phyloP scores from a whole-genome alignment of 2,113 vertebrate genomes.

The Oncorhynchus masou region DNA sequence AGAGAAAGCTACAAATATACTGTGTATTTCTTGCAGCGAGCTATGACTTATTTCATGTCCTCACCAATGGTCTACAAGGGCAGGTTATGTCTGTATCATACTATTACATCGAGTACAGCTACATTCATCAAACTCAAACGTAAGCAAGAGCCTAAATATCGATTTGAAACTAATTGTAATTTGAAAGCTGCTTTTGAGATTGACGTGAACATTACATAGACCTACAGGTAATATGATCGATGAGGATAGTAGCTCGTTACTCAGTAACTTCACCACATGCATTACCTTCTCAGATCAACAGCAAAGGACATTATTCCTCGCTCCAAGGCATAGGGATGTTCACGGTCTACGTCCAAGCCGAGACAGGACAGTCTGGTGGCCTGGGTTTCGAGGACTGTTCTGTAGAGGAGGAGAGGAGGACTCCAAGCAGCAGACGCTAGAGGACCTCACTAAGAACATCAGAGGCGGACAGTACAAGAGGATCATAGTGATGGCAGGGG shows the following conservation, averaged over 20 bases:
- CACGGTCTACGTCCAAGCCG: background rate
- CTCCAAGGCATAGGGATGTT: background rate
- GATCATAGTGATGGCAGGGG: slow-evolving; percentile 90
- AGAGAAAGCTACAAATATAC: background rate
- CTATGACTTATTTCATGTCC: slow-evolving; percentile 28
- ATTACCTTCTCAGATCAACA: too few relatives aligned
- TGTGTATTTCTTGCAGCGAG: background rate
- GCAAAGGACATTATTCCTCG: background rate
- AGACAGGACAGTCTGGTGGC: slow-evolving; percentile 14
- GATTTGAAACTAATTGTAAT: too few relatives aligned
- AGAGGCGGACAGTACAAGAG: slow-evolving; percentile 63
- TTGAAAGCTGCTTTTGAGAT: too few relatives aligned
- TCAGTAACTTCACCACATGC: too few relatives aligned
- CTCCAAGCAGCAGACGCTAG: slow-evolving; percentile 66
- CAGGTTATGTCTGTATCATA: slow-evolving; percentile 25
- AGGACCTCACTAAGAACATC: slow-evolving; percentile 74
- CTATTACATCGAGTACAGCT: slow-evolving; percentile 11
- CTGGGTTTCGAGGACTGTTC: slow-evolving; percentile 45
- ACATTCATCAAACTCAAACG: slow-evolving; percentile 9
- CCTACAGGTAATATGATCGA: too few relatives aligned
- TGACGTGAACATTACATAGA: too few relatives aligned
- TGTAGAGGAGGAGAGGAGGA: slow-evolving; percentile 44
- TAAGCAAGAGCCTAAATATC: background rate
- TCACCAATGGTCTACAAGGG: slow-evolving; percentile 7
- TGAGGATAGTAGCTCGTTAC: too few relatives aligned